Evolutionary conservation across 2,888 invertebrate species (phyloP), one percentile per base, ranked within the genome.

Genomic region (Drosophila neutralis): DNA sequence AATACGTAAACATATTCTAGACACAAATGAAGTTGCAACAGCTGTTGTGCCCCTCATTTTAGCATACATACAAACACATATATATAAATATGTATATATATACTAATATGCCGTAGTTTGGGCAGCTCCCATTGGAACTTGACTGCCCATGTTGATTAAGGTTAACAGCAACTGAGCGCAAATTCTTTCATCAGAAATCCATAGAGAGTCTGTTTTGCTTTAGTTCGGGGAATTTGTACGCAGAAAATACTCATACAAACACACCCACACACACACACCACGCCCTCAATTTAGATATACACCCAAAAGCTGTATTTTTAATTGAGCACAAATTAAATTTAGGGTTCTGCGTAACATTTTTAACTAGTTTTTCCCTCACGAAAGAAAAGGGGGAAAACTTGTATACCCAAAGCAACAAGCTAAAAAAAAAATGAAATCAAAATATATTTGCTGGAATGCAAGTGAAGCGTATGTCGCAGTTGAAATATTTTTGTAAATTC

Each of bases 131-230:
- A 40, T 56, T 52, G 73, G 67, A 65, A 51, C 38, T 40, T 27
- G 48, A 53, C 63, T 61, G 73, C 38, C 68, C 73, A 72, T 83
- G 83, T 86, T 86, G 77, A 74, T 82, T 86, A 86, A 76, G 83
- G 77, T 65, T 70, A 70, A 54, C 69, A 49, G 66, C 61, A 51
- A 63, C 69, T 60, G 60, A 27, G 45, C 61, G 58, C 42, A 71
- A 79, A 77, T 79, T 82, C 73, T 70, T 83, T 75, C 67, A 77
- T 57, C 73, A 63, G 24, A 68, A 72, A 64, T 73, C 86, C 68
- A 57, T 45, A 27, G 76, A 62, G 74, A 67, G 40, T 52, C 21
- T 35, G 48, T 5, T 49, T 53, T 58, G 64, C 62, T 51, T 72
- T 67, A 45, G 36, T 66, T 71, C 53, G 59, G 65, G 80, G 61